Base-by-base conservation (phyloP, 2,113 vertebrate genomes). In the Microcebus lehilahytsara region DNA sequence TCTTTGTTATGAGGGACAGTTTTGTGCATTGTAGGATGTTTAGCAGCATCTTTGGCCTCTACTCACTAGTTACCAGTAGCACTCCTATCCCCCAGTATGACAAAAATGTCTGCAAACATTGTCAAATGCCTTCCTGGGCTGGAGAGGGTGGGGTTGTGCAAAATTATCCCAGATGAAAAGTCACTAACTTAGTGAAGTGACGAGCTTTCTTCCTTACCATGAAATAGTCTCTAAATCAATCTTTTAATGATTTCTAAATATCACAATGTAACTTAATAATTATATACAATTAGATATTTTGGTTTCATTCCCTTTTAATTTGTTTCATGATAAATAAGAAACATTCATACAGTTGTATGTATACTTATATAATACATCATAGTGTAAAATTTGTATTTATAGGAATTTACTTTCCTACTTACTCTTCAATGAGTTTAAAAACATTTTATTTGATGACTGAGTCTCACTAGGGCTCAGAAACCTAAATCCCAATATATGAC, bases 331-430 rank as follows among this genome's bases (percentile, higher is more conserved):
- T 69, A 87, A 72, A 85, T 79, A 89, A 94, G 71, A 89, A 96
- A 96, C 17, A 67, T 3, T 58, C 74, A 19, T 37, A 85, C 83
- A 85, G 67, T 5, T 77, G 74, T 77, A 14, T 77, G 14, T 77
- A 77, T 19, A 49, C 42, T 32, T 49, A 16, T 46, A 49, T 3
- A 32, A 46, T 27, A 49, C 42, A 77, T 77, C 42, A 49, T 49
- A 3, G 27, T 30, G 17, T 30, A 83, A 20, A 34, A 46, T 85
- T 83, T 88, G 94, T 89, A 96, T 92, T 95, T 93, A 92, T 62
- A 42, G 87, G 62, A 27, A 74, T 95, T 96, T 95, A 89, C 56
- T 95, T 86, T 96, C 66, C 72, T 84, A 78, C 34, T 93, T 87
- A 75, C 42, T 19, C 51, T 79, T 84, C 89, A 91, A 40, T 77